A percentile compares a stretch with the other conserved stretches of the same genome.
Evolutionary conservation across 2,797 vertebrate species (phyloP).

Genomic region (Synaphobranchus kaupii): DNA sequence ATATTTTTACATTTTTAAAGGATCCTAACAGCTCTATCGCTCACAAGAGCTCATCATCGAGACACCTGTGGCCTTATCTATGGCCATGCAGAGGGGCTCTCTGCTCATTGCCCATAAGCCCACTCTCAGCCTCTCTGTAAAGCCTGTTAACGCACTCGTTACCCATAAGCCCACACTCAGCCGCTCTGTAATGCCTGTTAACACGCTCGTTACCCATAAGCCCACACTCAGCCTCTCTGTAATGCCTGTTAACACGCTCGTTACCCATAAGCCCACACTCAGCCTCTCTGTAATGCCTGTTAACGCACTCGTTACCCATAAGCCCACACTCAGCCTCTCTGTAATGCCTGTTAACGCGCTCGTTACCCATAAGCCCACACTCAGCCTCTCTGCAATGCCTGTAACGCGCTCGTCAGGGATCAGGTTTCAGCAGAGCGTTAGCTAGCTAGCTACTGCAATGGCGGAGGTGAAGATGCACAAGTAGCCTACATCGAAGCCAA

Average conservation of each 20-base stretch:
- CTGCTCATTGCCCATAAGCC: neutral
- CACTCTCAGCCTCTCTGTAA: neutral
- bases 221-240: neutral
- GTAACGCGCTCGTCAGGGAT: neutral
- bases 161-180: neutral
- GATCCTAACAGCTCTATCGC: neutral
- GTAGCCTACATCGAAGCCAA: no score
- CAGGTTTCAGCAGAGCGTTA: no score
- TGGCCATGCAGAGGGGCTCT: neutral
- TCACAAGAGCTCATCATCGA: neutral
- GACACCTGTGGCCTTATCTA: neutral
- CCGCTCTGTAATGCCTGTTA: neutral
- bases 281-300: neutral
- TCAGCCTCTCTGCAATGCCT: neutral
- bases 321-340: neutral
- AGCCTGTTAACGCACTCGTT: neutral
- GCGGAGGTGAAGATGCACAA: no score
- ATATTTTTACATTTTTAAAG: neutral
- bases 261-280: no score
- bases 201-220: no score
- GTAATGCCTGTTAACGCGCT: neutral
- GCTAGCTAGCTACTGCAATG: no score
- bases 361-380: no score
- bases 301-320: neutral
- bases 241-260: neutral